Conservation (phyloP, 2,888 invertebrate species). For the Sphaerophoria taeniata region DNA sequence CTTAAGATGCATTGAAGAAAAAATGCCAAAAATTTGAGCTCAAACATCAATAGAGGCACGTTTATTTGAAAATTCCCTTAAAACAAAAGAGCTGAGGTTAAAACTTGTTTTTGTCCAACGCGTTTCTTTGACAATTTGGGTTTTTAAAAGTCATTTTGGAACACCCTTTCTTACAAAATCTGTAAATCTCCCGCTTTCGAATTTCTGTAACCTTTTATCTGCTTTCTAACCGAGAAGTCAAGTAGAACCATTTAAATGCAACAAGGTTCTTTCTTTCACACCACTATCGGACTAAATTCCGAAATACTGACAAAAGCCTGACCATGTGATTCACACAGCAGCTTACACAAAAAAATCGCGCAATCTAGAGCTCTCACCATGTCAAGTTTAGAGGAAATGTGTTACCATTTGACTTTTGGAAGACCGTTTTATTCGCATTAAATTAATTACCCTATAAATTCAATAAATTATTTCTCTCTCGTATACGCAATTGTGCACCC, state of each 20-base stretch:
- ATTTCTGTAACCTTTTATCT: not conserved
- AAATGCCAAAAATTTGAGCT: too few relatives aligned
- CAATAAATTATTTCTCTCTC: conserved; percentile 75
- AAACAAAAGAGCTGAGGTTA: too few relatives aligned
- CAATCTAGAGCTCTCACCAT: not conserved
- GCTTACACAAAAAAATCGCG: conserved; percentile 28
- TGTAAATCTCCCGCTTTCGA: not conserved
- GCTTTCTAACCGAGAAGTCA: not conserved
- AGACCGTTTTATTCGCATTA: conserved; percentile 76
- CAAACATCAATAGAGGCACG: too few relatives aligned
- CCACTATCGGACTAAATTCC: conserved; percentile 6
- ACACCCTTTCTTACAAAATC: conserved; percentile 33
- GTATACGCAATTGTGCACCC: conserved; percentile 53
- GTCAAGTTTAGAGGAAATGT: conserved; percentile 62
- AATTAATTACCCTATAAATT: conserved; percentile 77
- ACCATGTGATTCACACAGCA: conserved; percentile 58
- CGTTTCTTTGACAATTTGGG: too few relatives aligned
- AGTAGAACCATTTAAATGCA: not conserved
- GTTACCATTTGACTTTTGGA: conserved; percentile 74
- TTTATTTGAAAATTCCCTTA: too few relatives aligned
- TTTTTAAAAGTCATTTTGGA: too few relatives aligned
- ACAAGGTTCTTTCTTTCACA: conserved; percentile 2
- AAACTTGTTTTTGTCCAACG: too few relatives aligned
- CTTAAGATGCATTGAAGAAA: too few relatives aligned
- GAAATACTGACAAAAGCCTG: conserved; percentile 55